Percentiles rank a stretch among this genome's conserved stretches.
phyloP scores from a whole-genome alignment of 2,888 invertebrate species.

The Neoitamus cyanurus region DNA sequence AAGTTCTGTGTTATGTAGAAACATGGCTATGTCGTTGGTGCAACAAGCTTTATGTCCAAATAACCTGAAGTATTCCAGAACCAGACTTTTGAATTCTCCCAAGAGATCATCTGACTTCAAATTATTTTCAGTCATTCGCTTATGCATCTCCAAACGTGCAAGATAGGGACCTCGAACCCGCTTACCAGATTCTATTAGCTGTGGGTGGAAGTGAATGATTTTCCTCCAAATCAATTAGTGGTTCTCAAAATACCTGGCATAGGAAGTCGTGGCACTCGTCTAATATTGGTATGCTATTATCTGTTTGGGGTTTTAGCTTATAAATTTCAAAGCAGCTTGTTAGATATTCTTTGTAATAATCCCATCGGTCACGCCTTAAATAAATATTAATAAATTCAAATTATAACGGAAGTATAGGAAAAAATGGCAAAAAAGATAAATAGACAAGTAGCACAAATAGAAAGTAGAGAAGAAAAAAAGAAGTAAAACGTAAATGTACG shows the following conservation, averaged over 20 bases:
- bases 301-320: conserved; percentile 55
- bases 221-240: not conserved
- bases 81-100: conserved; percentile 75
- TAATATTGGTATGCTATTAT: conserved; percentile 55
- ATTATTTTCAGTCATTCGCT: conserved; percentile 69
- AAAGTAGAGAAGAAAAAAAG: no score
- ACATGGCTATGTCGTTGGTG: conserved; percentile 83
- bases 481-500: no score
- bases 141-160: conserved; percentile 82
- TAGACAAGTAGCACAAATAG: no score
- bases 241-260: conserved; percentile 56
- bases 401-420: not conserved
- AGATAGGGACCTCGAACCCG: conserved; percentile 83
- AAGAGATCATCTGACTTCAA: conserved; percentile 69
- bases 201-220: conserved; percentile 45
- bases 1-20: conserved; percentile 73
- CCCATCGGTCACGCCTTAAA: conserved; percentile 76
- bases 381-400: conserved; percentile 7
- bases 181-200: conserved; percentile 70
- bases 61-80: conserved; percentile 79
- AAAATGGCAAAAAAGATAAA: no score
- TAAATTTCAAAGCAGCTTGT: conserved; percentile 76
- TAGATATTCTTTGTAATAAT: conserved; percentile 79
- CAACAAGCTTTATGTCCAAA: conserved; percentile 91
- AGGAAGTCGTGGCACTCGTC: conserved; percentile 63